Evolutionary conservation across 2,113 vertebrate species (phyloP).

Genomic region (Daubentonia madagascariensis): DNA sequence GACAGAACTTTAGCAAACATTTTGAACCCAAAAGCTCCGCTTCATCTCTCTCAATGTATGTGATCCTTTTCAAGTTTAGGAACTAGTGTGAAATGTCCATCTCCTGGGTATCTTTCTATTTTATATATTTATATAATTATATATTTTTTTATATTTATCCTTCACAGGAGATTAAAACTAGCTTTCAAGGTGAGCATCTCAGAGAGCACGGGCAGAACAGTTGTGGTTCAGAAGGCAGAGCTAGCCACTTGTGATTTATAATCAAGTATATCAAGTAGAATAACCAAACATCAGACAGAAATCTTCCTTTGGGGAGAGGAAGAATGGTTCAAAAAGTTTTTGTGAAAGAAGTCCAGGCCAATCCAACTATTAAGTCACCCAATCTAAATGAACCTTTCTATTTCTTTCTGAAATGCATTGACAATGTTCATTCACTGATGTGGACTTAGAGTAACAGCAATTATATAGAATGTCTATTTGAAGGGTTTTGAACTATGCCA

Average conservation of each 20-base stretch:
- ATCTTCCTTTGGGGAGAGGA: not conserved
- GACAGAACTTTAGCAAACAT: not conserved
- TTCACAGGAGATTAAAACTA: not conserved
- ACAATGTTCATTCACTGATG: not conserved
- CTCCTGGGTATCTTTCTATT: not conserved
- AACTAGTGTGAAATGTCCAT: not conserved
- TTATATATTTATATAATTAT: not conserved
- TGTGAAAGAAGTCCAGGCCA: not conserved
- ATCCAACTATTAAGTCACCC: not conserved
- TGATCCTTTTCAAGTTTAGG: not conserved
- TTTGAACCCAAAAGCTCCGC: not conserved
- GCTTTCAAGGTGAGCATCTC: not conserved
- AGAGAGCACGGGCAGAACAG: not conserved
- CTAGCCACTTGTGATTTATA: not conserved
- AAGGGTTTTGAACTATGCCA: not conserved
- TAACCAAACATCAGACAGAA: slow-evolving; percentile 1
- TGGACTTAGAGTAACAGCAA: not conserved
- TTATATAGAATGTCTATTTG: not conserved
- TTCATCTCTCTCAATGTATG: not conserved
- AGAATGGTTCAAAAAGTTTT: not conserved
- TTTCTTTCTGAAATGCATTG: not conserved
- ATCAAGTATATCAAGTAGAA: slow-evolving; percentile 5
- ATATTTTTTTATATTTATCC: not conserved
- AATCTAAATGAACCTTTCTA: not conserved
- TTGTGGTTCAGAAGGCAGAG: not conserved